Conservation (phyloP, 2,113 vertebrate genomes). For the Sorex araneus region DNA sequence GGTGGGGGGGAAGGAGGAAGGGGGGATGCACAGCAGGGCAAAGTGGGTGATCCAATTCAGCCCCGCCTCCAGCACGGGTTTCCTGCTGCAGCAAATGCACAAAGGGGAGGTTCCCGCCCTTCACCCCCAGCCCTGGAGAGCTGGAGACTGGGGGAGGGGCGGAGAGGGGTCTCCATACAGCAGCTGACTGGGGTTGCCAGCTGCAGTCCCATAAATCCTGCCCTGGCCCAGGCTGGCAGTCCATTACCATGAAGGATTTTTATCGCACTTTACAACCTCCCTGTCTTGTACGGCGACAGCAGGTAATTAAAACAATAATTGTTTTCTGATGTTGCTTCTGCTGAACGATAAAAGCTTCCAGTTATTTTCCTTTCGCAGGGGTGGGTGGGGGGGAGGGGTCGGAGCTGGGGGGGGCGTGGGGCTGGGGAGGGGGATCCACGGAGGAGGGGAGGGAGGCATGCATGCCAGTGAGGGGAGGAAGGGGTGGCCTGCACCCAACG, state of each 20-base stretch:
- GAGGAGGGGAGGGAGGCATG: background rate
- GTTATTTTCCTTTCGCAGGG: slow-evolving; percentile 80
- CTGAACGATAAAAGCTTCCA: slow-evolving; percentile 85
- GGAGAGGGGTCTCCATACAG: slow-evolving; percentile 50
- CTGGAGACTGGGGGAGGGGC: background rate
- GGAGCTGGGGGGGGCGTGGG: background rate
- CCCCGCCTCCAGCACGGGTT: background rate
- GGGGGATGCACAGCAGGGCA: too few species aligned
- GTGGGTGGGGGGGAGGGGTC: slow-evolving; percentile 35
- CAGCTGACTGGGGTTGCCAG: slow-evolving; percentile 82
- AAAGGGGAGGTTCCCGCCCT: background rate
- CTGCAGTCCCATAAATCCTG: slow-evolving; percentile 87
- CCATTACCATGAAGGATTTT: slow-evolving; percentile 89
- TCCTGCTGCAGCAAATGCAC: too few species aligned
- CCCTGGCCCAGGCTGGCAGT: slow-evolving; percentile 87
- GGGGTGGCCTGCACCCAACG: too few species aligned
- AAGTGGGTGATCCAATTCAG: too few species aligned
- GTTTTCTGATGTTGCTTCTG: slow-evolving; percentile 88
- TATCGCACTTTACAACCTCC: slow-evolving; percentile 85
- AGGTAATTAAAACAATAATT: slow-evolving; percentile 92
- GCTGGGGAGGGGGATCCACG: background rate
- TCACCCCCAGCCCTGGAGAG: background rate
- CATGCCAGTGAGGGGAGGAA: background rate
- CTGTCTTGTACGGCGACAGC: slow-evolving; percentile 87
- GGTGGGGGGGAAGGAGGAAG: background rate